phyloP scores from a whole-genome alignment of 92 coral and sea anemone genomes.

The Umimayanthus kanabou region DNA sequence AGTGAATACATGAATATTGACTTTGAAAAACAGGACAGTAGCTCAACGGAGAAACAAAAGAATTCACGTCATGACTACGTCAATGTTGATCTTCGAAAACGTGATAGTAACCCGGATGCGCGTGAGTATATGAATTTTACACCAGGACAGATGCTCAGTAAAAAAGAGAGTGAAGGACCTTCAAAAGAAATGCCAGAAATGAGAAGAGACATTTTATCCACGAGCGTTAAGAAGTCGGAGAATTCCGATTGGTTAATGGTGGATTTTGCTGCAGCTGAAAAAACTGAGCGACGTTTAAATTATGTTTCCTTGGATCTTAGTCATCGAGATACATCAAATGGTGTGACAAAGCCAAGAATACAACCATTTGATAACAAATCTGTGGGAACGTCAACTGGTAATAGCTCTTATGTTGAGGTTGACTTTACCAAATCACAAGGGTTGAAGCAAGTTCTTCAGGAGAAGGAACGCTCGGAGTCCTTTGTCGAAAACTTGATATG shows the following conservation, averaged over 20 bases:
- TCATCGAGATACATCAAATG: background rate
- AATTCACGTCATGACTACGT: conserved; percentile 56
- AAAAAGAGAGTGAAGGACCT: background rate
- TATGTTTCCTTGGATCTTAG: conserved; percentile 38
- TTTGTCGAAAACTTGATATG: conserved; percentile 3
- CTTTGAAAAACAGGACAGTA: conserved; percentile 40
- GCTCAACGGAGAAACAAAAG: conserved; percentile 17
- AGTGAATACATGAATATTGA: conserved; percentile 64
- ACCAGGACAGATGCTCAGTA: conserved; percentile 41
- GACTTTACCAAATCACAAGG: conserved; percentile 92
- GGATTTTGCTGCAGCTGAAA: conserved; percentile 7
- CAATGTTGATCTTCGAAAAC: conserved; percentile 61
- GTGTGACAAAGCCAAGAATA: background rate
- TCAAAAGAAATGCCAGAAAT: background rate
- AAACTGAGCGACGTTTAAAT: background rate
- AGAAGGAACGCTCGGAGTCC: conserved; percentile 50
- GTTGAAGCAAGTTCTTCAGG: conserved; percentile 64
- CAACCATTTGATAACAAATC: conserved; percentile 55
- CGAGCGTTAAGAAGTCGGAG: background rate
- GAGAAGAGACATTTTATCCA: background rate
- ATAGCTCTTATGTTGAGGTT: conserved; percentile 65
- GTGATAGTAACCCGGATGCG: conserved; percentile 45
- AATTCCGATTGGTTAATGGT: background rate
- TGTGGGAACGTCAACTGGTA: conserved; percentile 49
- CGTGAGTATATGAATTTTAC: conserved; percentile 71